Evolutionary conservation across 2,113 vertebrate genomes (phyloP).

Genomic region (Dipodomys ordii): DNA sequence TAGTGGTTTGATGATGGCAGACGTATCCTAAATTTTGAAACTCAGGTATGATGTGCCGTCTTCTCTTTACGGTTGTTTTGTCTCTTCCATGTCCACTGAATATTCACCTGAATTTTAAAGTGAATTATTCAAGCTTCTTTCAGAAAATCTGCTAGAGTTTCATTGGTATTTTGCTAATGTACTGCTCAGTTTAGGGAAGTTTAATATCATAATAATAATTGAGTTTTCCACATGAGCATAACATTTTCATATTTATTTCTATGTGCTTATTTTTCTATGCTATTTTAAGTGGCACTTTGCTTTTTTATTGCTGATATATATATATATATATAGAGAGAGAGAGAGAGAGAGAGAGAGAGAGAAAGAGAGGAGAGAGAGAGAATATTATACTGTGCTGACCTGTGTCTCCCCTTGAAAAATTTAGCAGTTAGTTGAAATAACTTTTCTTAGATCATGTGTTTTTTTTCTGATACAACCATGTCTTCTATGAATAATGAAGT

Average conservation of each 20-base stretch:
- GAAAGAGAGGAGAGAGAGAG: too few species aligned
- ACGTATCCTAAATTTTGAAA: constrained; percentile 3
- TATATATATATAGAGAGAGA: too few species aligned
- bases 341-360: too few species aligned
- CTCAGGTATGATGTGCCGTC: neutral
- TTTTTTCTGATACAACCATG: neutral
- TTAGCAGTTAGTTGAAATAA: neutral
- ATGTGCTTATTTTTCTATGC: neutral
- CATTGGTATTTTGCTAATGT: neutral
- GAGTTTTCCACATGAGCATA: neutral
- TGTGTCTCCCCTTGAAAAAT: neutral
- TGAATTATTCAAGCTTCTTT: neutral
- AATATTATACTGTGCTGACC: neutral
- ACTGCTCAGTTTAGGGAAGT: neutral
- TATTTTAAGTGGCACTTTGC: neutral
- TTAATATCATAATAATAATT: neutral
- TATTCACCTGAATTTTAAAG: neutral
- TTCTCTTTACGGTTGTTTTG: neutral
- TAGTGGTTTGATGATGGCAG: neutral
- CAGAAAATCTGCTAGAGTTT: neutral
- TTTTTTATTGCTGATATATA: neutral
- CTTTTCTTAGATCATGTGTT: neutral
- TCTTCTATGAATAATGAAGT: neutral
- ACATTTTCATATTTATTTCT: neutral
- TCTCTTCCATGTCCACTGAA: neutral